A percentile compares a stretch with the other conserved stretches of the same genome.
phyloP scores from a whole-genome alignment of 2,888 invertebrate genomes.

The Plagiodera versicolora region DNA sequence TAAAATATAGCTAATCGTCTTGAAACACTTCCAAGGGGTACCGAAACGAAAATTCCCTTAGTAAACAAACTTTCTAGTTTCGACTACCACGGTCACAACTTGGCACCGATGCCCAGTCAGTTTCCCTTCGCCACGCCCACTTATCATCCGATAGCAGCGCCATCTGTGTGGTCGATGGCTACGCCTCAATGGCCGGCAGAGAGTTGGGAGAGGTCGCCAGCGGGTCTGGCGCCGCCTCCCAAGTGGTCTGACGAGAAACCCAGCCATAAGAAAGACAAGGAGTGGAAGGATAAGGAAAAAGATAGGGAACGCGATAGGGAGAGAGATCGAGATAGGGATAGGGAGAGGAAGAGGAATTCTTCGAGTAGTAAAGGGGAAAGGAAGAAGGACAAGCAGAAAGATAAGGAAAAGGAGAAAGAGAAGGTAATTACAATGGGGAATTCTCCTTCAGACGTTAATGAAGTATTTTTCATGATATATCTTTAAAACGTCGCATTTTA shows the following conservation, averaged over 20 bases:
- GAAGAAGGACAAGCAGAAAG: constrained; percentile 38
- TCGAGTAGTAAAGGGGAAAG: constrained; percentile 43
- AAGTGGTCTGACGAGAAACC: constrained; percentile 31
- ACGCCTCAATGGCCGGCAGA: constrained; percentile 37
- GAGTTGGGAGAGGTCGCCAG: constrained; percentile 35
- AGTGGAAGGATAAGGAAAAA: constrained; percentile 22
- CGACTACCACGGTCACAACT: constrained; percentile 41
- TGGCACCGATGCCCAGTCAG: constrained; percentile 39
- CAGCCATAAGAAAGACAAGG: constrained; percentile 29
- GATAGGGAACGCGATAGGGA: constrained; percentile 37
- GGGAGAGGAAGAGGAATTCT: constrained; percentile 51
- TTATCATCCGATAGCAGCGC: constrained; percentile 35
- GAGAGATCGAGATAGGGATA: constrained; percentile 44
- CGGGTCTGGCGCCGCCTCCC: constrained; percentile 28
- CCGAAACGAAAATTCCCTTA: too few relatives aligned
- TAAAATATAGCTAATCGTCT: too few relatives aligned
- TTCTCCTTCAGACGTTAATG: too few relatives aligned
- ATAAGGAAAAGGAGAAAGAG: constrained; percentile 36
- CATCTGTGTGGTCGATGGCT: constrained; percentile 35
- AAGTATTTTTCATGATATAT: too few relatives aligned
- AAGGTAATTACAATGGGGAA: constrained; percentile 17
- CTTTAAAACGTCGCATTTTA: too few relatives aligned
- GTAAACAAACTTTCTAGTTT: constrained; percentile 39
- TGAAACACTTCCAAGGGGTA: too few relatives aligned
- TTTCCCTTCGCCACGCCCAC: constrained; percentile 44